Conservation (phyloP, 2,888 invertebrate genomes). For the Folsomia manolachei region DNA sequence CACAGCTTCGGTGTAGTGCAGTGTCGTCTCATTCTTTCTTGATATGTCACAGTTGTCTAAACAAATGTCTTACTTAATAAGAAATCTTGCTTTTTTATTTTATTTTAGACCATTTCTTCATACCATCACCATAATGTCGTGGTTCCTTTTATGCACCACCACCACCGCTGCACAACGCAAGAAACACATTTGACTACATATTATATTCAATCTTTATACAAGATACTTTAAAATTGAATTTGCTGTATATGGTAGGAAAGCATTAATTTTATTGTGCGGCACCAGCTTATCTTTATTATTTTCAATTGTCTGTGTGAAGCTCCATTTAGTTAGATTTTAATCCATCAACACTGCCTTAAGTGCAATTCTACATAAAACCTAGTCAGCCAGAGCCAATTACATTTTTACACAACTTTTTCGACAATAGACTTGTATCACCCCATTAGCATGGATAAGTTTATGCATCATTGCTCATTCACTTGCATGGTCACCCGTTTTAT, state of each 20-base stretch:
- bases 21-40: background rate
- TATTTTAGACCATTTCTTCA: background rate
- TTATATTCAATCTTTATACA: no score
- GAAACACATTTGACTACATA: background rate
- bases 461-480: no score
- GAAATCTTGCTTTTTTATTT: background rate
- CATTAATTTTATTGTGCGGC: background rate
- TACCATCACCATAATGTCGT: background rate
- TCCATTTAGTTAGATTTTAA: background rate
- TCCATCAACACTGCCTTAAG: background rate
- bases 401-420: no score
- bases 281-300: background rate
- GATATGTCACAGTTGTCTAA: slow-evolving; percentile 1
- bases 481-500: no score
- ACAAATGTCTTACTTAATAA: background rate
- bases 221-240: background rate
- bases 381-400: no score
- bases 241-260: no score
- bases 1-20: no score
- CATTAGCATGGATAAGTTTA: no score
- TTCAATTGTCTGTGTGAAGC: background rate
- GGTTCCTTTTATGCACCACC: background rate
- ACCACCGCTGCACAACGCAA: background rate
- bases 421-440: no score
- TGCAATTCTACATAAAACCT: no score